Evolutionary conservation across 2,888 invertebrate species (phyloP), one percentile per base, ranked within the genome.

Genomic region (Zeuzera pyrina): DNA sequence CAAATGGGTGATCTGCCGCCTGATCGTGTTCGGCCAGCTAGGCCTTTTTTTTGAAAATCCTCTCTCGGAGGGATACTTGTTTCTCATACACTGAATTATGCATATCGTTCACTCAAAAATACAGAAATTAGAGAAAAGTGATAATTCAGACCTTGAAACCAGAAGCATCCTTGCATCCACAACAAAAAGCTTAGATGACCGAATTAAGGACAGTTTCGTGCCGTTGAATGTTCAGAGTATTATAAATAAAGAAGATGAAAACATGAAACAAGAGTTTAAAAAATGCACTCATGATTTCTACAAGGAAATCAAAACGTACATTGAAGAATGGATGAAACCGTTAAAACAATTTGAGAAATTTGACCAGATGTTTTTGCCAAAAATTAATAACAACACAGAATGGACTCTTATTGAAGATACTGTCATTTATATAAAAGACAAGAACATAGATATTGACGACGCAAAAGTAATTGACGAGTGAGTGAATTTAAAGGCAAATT

Each of bases 31-130:
- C n/a, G n/a, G n/a, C n/a, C n/a, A n/a, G n/a, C n/a, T n/a, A n/a
- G n/a, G n/a, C n/a, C n/a, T n/a, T n/a, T 47, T 48, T 39, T 47
- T 49, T 34, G 23, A 32, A 14, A 33, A 41, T 34, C 36, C 41
- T 28, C 37, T 30, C 39, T 41, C 35, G 10, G 41, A 47, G 30
- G 36, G 34, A 22, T 48, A 45, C 29, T 31, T 43, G 21, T 34
- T 33, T 24, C 30, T 39, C 14, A 36, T 44, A 28, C 38, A 47
- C 21, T 44, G 44, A 8, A 22, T 44, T 24, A 44, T 44, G 39
- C 30, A 36, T 39, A 27, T 35, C 30, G n/a, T 42, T 32, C 36
- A 46, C 29, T 15, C 25, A 10, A 41, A 43, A 33, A 38, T 44
- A 24, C n/a, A 26, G 26, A 19, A 22, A 14, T 34, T 44, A 21